phyloP scores from a whole-genome alignment of 2,888 invertebrate genomes.

The Frankliniella intonsa region DNA sequence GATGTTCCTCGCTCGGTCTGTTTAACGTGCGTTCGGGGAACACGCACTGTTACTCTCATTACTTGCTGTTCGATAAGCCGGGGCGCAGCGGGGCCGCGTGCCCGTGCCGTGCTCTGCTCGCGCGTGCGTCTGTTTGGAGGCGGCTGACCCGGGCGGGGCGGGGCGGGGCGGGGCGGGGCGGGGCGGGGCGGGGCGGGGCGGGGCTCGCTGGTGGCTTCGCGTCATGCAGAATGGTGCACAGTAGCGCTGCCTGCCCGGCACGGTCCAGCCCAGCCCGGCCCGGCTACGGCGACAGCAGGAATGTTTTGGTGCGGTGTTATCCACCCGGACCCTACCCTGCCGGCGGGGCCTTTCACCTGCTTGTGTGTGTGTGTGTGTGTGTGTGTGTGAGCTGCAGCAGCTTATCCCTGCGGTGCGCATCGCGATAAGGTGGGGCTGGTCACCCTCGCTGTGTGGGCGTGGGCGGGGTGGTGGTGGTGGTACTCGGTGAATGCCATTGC shows the following conservation, averaged over 20 bases:
- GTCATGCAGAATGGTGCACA: background rate
- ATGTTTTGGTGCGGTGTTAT: background rate
- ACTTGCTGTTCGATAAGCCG: background rate
- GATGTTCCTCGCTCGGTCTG: background rate
- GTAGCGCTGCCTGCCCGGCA: too few species aligned
- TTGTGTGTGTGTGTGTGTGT: background rate
- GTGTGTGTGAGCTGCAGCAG: background rate
- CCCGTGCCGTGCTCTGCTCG: too few species aligned
- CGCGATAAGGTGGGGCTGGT: background rate
- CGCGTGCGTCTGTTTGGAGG: background rate
- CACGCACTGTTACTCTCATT: background rate
- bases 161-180: background rate
- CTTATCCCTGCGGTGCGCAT: too few species aligned
- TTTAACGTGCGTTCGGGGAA: background rate
- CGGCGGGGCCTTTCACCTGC: background rate
- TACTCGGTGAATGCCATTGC: too few species aligned
- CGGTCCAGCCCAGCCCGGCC: background rate
- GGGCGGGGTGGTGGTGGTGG: too few species aligned
- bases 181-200: background rate
- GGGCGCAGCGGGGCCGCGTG: too few species aligned
- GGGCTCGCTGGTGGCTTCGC: background rate
- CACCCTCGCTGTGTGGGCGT: background rate
- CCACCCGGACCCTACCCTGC: background rate
- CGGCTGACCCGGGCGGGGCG: background rate
- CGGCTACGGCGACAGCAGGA: background rate